phyloP scores from a whole-genome alignment of 1,140 invertebrate species.

The Drosophila ironensis region DNA sequence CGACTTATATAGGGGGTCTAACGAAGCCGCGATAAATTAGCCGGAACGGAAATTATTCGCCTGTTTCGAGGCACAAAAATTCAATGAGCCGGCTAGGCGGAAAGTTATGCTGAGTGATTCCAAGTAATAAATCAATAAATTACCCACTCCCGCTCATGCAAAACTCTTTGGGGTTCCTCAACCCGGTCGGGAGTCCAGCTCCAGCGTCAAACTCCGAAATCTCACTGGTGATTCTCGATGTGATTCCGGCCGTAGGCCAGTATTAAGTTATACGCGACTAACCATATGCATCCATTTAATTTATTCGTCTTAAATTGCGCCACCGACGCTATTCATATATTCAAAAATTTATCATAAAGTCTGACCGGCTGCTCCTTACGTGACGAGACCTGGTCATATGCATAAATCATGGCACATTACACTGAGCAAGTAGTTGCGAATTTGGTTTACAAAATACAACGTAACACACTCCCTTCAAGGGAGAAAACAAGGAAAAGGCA shows the following conservation, averaged over 20 bases:
- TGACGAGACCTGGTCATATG: constrained; percentile 40
- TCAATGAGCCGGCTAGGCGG: constrained; percentile 26
- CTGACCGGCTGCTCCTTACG: constrained; percentile 56
- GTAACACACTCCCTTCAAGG: too few relatives aligned
- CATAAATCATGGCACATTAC: constrained; percentile 28
- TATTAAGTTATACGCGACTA: constrained; percentile 75
- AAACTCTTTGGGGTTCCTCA: constrained; percentile 41
- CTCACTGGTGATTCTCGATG: constrained; percentile 1
- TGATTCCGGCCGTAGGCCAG: constrained; percentile 30
- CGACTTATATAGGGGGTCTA: too few relatives aligned
- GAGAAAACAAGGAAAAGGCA: too few relatives aligned
- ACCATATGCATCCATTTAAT: too few relatives aligned
- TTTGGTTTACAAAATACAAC: too few relatives aligned
- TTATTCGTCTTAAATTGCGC: constrained; percentile 73
- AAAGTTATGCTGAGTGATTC: constrained; percentile 80
- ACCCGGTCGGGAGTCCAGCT: constrained; percentile 31
- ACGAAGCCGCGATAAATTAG: constrained; percentile 71
- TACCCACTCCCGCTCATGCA: constrained; percentile 54
- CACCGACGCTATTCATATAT: constrained; percentile 74
- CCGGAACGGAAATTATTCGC: constrained; percentile 38
- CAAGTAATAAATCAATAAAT: constrained; percentile 78
- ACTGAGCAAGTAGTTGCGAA: constrained; percentile 21
- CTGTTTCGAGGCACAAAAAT: constrained; percentile 16
- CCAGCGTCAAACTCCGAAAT: constrained; percentile 43
- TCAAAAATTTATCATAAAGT: constrained; percentile 79